These are phyloP conservation scores for Dicyrtomina minuta DNA, from an alignment of 2,888 invertebrate species.

Conservation along the genomic window DNA sequence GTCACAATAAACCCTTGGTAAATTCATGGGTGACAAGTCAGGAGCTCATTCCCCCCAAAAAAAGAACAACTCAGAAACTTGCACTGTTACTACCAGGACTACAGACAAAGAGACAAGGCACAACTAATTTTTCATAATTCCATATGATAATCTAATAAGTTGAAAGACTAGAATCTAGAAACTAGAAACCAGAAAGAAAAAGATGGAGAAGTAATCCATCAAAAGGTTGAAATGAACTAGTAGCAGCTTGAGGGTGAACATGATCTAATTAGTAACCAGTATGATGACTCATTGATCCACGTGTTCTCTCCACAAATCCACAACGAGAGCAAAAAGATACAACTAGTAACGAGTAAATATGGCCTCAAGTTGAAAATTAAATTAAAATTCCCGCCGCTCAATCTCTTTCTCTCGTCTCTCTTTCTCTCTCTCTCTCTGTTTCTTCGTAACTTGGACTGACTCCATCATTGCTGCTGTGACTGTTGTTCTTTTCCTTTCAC, in stretches of 20 bases:
- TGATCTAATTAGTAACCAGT: slow-evolving; percentile 6
- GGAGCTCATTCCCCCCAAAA: no score
- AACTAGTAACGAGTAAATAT: slow-evolving; percentile 14
- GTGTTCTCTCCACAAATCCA: background rate
- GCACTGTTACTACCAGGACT: no score
- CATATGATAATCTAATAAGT: no score
- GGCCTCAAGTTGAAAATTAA: slow-evolving; percentile 13
- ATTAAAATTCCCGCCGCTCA: background rate
- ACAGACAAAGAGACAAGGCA: no score
- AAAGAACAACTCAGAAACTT: no score
- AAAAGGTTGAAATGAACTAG: slow-evolving; percentile 3
- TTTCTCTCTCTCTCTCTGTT: background rate
- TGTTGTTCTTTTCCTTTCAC: background rate
- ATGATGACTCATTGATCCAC: slow-evolving; percentile 15
- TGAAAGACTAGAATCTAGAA: no score
- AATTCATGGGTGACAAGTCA: no score
- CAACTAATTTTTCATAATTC: no score
- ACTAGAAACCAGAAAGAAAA: background rate
- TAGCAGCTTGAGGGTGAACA: background rate
- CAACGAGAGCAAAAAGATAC: no score
- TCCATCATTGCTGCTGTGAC: background rate
- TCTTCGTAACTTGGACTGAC: background rate
- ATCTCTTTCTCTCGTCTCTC: background rate
- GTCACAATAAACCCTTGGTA: no score
- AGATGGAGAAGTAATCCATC: slow-evolving; percentile 5